These are phyloP conservation scores for Eurystomus glaucurus DNA, from an alignment of 2,797 vertebrate species.

Conservation along the genomic window DNA sequence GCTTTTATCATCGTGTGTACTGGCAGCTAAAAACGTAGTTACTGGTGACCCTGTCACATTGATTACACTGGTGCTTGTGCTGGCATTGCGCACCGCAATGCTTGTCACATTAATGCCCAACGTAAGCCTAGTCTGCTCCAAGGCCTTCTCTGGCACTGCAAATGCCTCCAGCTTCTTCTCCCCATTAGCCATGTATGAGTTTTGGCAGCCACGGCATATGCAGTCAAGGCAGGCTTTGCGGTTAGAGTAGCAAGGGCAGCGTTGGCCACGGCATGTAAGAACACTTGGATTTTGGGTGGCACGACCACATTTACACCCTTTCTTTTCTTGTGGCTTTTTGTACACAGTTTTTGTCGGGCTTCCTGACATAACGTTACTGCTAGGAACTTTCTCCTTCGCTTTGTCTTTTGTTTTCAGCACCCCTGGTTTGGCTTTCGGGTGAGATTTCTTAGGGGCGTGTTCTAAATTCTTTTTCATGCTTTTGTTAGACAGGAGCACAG, in stretches of 20 bases:
- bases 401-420: conserved; percentile 94
- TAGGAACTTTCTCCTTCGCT: conserved; percentile 91
- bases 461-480: conserved; percentile 94
- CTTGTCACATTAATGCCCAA: conserved; percentile 99
- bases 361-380: conserved; percentile 91
- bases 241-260: conserved; percentile 99
- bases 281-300: conserved; percentile 99
- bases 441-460: conserved; percentile 95
- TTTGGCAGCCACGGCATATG: conserved; percentile 99
- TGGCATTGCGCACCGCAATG: conserved; percentile 92
- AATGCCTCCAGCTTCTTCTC: conserved; percentile 99
- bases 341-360: conserved; percentile 98
- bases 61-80: conserved; percentile 91
- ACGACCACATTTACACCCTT: conserved; percentile 98
- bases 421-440: conserved; percentile 94
- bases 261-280: conserved; percentile 99
- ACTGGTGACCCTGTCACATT: conserved; percentile 91
- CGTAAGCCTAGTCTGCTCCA: conserved; percentile 98
- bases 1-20: conserved; percentile 94
- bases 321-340: conserved; percentile 98
- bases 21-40: conserved; percentile 92
- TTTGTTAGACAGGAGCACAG: conserved; percentile 92
- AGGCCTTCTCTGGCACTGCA: conserved; percentile 98
- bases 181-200: conserved; percentile 99
- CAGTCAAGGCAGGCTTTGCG: conserved; percentile 99